Base-by-base conservation (phyloP, 2,797 vertebrate genomes). In the Esox lucius region DNA sequence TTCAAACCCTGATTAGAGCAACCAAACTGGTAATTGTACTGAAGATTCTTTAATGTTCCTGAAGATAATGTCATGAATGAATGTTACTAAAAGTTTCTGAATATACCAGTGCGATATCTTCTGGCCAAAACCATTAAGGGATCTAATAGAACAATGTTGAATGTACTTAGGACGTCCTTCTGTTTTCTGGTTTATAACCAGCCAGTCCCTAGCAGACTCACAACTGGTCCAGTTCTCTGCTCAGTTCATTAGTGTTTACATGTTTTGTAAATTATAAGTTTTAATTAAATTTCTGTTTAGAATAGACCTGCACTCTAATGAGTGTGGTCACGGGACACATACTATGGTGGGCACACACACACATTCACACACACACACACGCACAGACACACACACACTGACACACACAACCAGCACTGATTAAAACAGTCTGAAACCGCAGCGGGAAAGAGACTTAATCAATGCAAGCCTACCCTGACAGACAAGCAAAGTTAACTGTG, bases 351-450 rank as follows among this genome's bases (percentile, higher is more conserved):
- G 73, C 68, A 73, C 56, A 56, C 68, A 17, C n/a, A 72, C 72
- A 75, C 24, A 56, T 62, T 79, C 65, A 74, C 42, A 80, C 61
- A 72, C 72, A 75, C n/a, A 56, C 62, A 79, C 65, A 73, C 42
- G 80, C 48, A 74, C 39, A 48, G 48, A 19, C 46, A 31, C 76
- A 70, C 68, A 73, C 56, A 56, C 68, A 17, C n/a, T 72, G 72
- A 75, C 24, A 56, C 62, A 79, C 65, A 74, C 35, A 80, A 81
- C 56, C 24, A 82, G 59, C 26, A 24, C 78, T 89, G 90, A 91
- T 92, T 91, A 86, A 88, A 92, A 90, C 87, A 91, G 90, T 84
- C 76, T 90, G 90, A 88, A 88, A 86, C 84, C 84, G 74, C 74
- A 86, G 73, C 83, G 53, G 19, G 53, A 71, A 85, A 76, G 70